These are phyloP conservation scores for Hesperia comma DNA, from an alignment of 2,888 invertebrate species.

Conservation along the genomic window DNA sequence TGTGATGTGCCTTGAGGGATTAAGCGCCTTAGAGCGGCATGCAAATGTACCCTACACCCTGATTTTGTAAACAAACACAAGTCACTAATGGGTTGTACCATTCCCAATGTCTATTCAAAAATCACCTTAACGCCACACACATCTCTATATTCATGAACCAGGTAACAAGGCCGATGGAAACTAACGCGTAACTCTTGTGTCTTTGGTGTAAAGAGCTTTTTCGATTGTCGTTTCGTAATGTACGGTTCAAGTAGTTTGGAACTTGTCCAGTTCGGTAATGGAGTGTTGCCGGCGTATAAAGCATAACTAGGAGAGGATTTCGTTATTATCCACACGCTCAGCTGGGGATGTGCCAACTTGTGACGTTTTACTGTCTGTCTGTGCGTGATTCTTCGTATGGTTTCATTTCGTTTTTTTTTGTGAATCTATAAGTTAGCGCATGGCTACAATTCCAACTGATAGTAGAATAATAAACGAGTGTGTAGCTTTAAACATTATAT, in stretches of 20 bases:
- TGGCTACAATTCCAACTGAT: too few species aligned
- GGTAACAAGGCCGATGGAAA: background rate
- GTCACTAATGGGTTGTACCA: background rate
- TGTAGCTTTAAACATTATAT: too few species aligned
- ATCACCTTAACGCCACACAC: background rate
- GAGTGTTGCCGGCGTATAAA: conserved; percentile 64
- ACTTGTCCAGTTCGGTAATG: conserved; percentile 47
- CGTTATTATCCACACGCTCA: conserved; percentile 62
- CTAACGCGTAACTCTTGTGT: background rate
- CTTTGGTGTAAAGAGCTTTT: background rate
- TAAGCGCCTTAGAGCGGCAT: too few species aligned
- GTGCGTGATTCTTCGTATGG: conserved; percentile 22
- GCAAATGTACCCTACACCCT: too few species aligned
- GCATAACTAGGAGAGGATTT: conserved; percentile 70
- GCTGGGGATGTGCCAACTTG: conserved; percentile 59
- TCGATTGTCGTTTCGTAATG: background rate
- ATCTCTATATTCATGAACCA: conserved; percentile 8
- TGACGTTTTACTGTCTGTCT: conserved; percentile 55
- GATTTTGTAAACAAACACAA: too few species aligned
- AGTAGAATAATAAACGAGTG: too few species aligned
- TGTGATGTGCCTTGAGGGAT: too few species aligned
- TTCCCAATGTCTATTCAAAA: conserved; percentile 8
- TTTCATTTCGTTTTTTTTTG: too few species aligned
- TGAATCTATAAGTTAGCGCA: too few species aligned
- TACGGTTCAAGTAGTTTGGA: conserved; percentile 47